Conservation (phyloP, 1,140 invertebrate species). For the Stratiolaelaps scimitus region DNA sequence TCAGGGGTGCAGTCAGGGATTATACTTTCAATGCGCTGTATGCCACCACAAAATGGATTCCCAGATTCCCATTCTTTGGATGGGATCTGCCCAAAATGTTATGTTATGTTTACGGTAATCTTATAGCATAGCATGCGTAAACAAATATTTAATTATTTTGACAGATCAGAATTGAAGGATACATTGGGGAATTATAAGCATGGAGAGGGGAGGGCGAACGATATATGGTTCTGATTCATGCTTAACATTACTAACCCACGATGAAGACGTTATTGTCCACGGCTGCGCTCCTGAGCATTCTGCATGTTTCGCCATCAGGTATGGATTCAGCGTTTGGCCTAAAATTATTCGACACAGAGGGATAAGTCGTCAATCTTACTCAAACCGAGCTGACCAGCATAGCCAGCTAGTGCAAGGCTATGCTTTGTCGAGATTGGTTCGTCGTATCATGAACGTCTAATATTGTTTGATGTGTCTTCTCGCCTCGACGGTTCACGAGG, state of each 20-base stretch:
- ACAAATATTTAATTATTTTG: neutral
- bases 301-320: conserved; percentile 11
- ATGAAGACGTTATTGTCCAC: neutral
- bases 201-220: neutral
- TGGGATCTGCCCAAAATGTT: neutral
- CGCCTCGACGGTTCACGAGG: neutral
- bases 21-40: too few species aligned
- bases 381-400: too few species aligned
- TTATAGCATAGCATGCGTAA: neutral
- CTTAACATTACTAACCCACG: conserved; percentile 16
- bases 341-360: neutral
- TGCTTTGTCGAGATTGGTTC: too few species aligned
- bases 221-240: neutral
- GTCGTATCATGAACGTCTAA: too few species aligned
- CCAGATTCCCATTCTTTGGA: neutral
- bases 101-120: neutral
- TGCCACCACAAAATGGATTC: too few species aligned
- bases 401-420: too few species aligned
- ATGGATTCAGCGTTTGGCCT: conserved; percentile 12
- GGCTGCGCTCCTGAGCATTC: conserved; percentile 3
- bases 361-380: too few species aligned
- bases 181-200: too few species aligned
- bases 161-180: neutral
- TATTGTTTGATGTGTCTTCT: too few species aligned
- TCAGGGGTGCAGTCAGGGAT: neutral